Percentiles rank a stretch among this genome's conserved stretches.
Evolutionary conservation across 2,113 vertebrate genomes (phyloP).

Genomic region (Butorides virescens): DNA sequence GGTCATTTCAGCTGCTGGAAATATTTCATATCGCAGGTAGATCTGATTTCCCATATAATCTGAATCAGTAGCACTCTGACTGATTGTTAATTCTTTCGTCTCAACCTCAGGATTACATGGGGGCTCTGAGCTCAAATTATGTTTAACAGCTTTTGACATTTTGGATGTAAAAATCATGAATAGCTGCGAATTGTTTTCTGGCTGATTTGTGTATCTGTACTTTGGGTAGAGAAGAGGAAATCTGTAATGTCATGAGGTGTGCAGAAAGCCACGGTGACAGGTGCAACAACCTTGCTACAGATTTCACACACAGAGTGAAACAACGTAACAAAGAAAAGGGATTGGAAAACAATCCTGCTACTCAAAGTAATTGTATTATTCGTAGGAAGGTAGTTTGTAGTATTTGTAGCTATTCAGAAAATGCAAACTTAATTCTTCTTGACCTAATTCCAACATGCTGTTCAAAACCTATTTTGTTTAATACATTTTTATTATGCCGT

Average conservation of each 20-base stretch:
- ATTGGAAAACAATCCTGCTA: background rate
- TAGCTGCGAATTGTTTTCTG: constrained; percentile 30
- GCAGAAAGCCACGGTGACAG: background rate
- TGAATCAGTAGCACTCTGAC: background rate
- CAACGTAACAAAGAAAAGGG: background rate
- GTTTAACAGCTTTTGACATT: constrained; percentile 47
- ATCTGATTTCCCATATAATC: background rate
- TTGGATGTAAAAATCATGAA: constrained; percentile 21
- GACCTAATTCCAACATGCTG: background rate
- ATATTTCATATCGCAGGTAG: background rate
- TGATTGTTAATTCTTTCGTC: constrained; percentile 31
- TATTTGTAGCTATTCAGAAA: constrained; percentile 41
- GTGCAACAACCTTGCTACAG: background rate
- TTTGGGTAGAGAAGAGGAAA: constrained; percentile 2
- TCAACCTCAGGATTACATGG: background rate
- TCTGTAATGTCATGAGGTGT: constrained; percentile 8
- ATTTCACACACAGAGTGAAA: background rate
- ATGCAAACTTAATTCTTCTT: constrained; percentile 28
- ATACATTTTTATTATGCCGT: constrained; percentile 47
- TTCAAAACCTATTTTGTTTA: constrained; percentile 30
- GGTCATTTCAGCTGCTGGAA: constrained; percentile 4
- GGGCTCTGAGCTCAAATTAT: background rate
- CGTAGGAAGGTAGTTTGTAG: background rate
- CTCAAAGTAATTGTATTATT: background rate
- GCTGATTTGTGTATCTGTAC: constrained; percentile 13